phyloP scores from a whole-genome alignment of 1,140 invertebrate species.

The Oncopodura yosiiana region DNA sequence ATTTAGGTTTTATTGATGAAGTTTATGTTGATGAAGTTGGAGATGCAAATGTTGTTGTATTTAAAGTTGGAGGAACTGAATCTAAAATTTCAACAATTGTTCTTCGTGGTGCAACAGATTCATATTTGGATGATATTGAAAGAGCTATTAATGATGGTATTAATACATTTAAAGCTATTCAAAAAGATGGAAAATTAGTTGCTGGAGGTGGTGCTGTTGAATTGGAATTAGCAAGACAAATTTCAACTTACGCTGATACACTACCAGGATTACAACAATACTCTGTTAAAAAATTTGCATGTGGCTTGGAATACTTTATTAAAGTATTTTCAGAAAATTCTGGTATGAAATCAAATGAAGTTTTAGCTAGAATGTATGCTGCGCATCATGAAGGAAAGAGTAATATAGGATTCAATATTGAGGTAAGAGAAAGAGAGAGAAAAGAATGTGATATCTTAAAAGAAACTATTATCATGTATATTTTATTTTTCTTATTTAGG shows the following conservation, averaged over 20 bases:
- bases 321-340: slow-evolving; percentile 90
- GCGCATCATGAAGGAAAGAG: slow-evolving; percentile 81
- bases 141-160: slow-evolving; percentile 96
- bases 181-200: slow-evolving; percentile 67
- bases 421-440: slow-evolving; percentile 47
- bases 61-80: slow-evolving; percentile 67
- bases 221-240: slow-evolving; percentile 79
- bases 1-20: slow-evolving; percentile 82
- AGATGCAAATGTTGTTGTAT: slow-evolving; percentile 85
- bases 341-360: slow-evolving; percentile 74
- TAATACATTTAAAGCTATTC: slow-evolving; percentile 90
- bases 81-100: slow-evolving; percentile 87
- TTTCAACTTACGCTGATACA: slow-evolving; percentile 78
- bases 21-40: slow-evolving; percentile 94
- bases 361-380: slow-evolving; percentile 82
- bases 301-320: slow-evolving; percentile 80
- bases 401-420: slow-evolving; percentile 78
- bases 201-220: slow-evolving; percentile 91
- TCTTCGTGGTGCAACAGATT: slow-evolving; percentile 91
- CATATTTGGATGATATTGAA: slow-evolving; percentile 98
- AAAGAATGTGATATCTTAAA: background rate
- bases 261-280: slow-evolving; percentile 93
- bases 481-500: slow-evolving; percentile 43
- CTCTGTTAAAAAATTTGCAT: slow-evolving; percentile 87
- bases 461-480: background rate